A percentile compares a stretch with the other conserved stretches of the same genome.
phyloP scores from a whole-genome alignment of 2,797 vertebrate species.

The Crocodylus rhombifer region DNA sequence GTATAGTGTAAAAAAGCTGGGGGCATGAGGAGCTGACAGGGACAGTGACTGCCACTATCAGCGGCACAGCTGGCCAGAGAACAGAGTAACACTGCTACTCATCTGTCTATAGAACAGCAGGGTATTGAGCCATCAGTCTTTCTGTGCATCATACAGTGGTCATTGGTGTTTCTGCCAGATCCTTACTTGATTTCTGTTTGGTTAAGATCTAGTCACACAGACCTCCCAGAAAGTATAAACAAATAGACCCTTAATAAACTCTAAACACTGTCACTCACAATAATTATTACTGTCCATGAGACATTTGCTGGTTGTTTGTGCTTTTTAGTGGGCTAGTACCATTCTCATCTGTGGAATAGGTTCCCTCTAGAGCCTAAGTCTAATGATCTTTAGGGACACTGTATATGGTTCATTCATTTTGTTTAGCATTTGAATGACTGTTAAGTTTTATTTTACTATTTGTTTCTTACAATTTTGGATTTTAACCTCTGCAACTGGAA shows the following conservation, averaged over 20 bases:
- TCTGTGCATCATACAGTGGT: neutral
- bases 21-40: no score
- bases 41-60: no score
- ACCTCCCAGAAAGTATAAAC: neutral
- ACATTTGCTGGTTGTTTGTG: neutral
- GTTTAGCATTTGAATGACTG: neutral
- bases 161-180: neutral
- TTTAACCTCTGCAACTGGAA: neutral
- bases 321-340: neutral
- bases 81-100: no score
- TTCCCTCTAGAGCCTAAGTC: neutral
- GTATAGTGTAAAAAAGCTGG: no score
- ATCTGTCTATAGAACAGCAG: no score
- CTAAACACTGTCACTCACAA: neutral
- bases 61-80: no score
- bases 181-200: neutral
- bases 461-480: neutral
- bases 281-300: neutral
- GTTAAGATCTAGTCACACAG: neutral
- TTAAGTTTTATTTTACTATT: neutral
- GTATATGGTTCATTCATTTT: neutral
- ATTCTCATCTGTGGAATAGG: neutral
- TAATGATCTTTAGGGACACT: neutral
- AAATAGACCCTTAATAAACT: neutral
- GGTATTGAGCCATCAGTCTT: no score